Conservation (phyloP, 2,888 invertebrate genomes). For the Eupithecia subfuscata region DNA sequence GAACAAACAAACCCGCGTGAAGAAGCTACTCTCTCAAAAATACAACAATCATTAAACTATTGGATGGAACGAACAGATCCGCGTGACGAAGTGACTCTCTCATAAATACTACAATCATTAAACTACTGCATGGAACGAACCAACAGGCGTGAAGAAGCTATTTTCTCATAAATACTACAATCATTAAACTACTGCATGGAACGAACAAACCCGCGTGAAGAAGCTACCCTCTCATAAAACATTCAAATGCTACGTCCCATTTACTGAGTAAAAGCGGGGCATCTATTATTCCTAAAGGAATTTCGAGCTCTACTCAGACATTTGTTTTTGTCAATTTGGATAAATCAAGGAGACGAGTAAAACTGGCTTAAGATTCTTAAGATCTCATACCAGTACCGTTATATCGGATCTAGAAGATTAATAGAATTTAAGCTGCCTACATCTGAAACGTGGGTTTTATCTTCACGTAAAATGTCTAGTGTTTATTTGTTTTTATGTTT, state of each 20-base stretch:
- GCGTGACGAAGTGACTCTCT: constrained; percentile 28
- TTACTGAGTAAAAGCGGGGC: constrained; percentile 40
- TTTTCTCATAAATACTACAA: neutral
- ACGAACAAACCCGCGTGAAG: neutral
- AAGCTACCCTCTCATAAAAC: constrained; percentile 45
- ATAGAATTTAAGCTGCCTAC: neutral
- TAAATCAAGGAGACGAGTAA: constrained; percentile 2
- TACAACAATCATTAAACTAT: neutral
- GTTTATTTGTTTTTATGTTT: too few species aligned
- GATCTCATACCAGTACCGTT: neutral
- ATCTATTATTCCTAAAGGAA: constrained; percentile 51
- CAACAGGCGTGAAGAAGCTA: too few species aligned
- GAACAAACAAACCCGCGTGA: neutral
- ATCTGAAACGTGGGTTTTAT: neutral
- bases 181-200: neutral
- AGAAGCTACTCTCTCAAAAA: constrained; percentile 44
- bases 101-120: constrained; percentile 41
- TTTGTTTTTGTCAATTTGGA: constrained; percentile 24
- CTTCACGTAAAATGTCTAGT: too few species aligned
- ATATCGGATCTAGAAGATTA: neutral
- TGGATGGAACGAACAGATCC: neutral
- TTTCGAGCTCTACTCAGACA: constrained; percentile 37
- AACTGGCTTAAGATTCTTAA: neutral
- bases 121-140: too few species aligned
- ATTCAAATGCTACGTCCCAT: constrained; percentile 52